Evolutionary conservation across 2,797 vertebrate genomes (phyloP), one percentile per base, ranked within the genome.

Genomic region (Clarias platycephalus): DNA sequence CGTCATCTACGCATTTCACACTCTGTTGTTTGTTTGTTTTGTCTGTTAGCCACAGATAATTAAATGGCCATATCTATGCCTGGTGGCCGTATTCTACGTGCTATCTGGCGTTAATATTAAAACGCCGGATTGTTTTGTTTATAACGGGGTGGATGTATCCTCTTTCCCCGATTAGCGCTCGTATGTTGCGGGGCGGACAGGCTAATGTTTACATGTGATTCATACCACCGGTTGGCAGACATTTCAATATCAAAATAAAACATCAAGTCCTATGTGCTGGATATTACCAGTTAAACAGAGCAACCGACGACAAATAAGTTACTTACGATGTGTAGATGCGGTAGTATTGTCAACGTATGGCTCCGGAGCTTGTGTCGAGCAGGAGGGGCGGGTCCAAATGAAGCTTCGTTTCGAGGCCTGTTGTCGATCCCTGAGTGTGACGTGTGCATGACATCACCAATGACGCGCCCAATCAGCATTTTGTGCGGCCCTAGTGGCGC

Each of bases 251-350:
- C 8, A 7, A 28, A 60, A 70, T 40, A 60, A n/a, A 60, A 6
- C 37, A 40, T 2, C 28, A 6, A 1, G 18, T 0, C 16, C 16
- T 66, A 53, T 20, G 28, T 22, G 8, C 2, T 9, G 18, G 34
- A 37, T 60, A 34, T 18, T 6, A 49, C 18, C 24, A 16, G 13
- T 18, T 22, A 24, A 26, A 60, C 49, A 28, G 26, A 44, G 18
- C 20, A 6, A 10, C 2, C 18, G 49, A 53, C 24, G 31, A 70
- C 75, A 72, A 86, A 63, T 40, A 3, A 3, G 74, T 57, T 86
- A 85, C 87, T 86, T 66, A 76, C 81, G 53, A 74, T 60, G 60
- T 37, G 84, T 60, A 34, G 68, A 71, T 26, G 74, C 34, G 74
- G 60, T 12, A 34, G 44, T 49, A 49, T 49, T 49, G 44, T 49